Base-by-base conservation (phyloP, 1,140 invertebrate genomes). In the Cyclina sinensis region DNA sequence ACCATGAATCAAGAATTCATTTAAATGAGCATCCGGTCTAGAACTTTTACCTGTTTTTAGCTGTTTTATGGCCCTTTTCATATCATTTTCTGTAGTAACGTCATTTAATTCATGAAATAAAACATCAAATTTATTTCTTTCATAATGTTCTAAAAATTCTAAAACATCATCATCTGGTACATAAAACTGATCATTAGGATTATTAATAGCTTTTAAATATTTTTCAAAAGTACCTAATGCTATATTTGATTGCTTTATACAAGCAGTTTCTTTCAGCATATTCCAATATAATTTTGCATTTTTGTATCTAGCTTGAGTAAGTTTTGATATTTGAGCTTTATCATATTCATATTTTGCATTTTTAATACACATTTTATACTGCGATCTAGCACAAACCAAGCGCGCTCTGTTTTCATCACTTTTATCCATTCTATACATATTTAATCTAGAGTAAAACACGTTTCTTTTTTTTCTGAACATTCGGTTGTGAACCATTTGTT, bases 211-310 rank as follows among this genome's bases (percentile, higher is more conserved):
- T 27, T 57, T 48, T 18, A 37, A 76, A 43, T 79, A 79, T 79
- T 54, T 18, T 24, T 5, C 51, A 57, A 79, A 79, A 18, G 21
- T 30, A 24, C 1, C 43, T 1, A 54, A 2, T 27, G 30, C 0
- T 9, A 79, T 79, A 54, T 79, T 79, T 48, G 76, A 54, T 1
- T 51, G 12, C 2, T 9, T 32, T 30, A 82, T 14, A 14, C 35
- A n/a, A 16, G 57, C 54, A 43, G 2, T 9, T 14, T 43, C n/a
- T 43, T 82, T 82, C 3, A 82, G 37, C 57, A 82, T 21, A 5
- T 65, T 82, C 79, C 79, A 82, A 37, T 82, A 83, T 70, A 83
- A 83, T 43, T 83, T 68, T 21, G 80, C 80, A 83, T 83, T 83
- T 68, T 46, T 68, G 11, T 46, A 46, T 46, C 62, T 85, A 21